These are phyloP conservation scores for Blastobasis lacticolella DNA, from an alignment of 2,888 invertebrate genomes.

Conservation along the genomic window DNA sequence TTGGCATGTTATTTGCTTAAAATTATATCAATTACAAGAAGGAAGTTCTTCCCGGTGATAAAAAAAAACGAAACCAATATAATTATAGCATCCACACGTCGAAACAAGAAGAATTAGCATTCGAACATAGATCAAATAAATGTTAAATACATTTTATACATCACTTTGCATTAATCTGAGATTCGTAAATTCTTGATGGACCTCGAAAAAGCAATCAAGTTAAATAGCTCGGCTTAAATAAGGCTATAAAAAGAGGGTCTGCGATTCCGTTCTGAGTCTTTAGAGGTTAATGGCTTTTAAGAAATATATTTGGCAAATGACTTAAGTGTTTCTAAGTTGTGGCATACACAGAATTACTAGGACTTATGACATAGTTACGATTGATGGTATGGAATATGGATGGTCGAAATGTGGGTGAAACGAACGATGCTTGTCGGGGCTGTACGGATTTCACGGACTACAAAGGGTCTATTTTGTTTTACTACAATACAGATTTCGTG, in stretches of 20 bases:
- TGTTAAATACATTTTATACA: slow-evolving; percentile 3
- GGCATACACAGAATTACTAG: no score
- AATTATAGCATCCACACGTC: slow-evolving; percentile 21
- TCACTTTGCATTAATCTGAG: slow-evolving; percentile 11
- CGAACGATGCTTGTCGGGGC: no score
- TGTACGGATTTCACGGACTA: no score
- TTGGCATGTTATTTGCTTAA: slow-evolving; percentile 25
- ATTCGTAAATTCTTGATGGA: slow-evolving; percentile 19
- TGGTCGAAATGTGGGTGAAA: no score
- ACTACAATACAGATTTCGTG: no score
- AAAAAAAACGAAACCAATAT: slow-evolving; percentile 29
- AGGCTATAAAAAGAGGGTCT: slow-evolving; percentile 41
- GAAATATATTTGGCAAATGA: slow-evolving; percentile 4
- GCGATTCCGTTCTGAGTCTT: slow-evolving; percentile 30
- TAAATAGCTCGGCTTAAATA: slow-evolving; percentile 37
- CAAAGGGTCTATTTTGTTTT: no score
- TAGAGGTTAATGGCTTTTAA: slow-evolving; percentile 37
- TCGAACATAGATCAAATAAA: slow-evolving; percentile 24
- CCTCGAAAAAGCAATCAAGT: slow-evolving; percentile 29
- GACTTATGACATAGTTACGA: no score
- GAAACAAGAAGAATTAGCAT: slow-evolving; percentile 29
- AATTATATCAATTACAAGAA: slow-evolving; percentile 25
- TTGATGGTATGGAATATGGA: no score
- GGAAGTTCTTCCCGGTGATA: slow-evolving; percentile 32
- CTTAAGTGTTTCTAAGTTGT: no score